Evolutionary conservation across 2,113 vertebrate genomes (phyloP).

Genomic region (Taurulus bubalis): DNA sequence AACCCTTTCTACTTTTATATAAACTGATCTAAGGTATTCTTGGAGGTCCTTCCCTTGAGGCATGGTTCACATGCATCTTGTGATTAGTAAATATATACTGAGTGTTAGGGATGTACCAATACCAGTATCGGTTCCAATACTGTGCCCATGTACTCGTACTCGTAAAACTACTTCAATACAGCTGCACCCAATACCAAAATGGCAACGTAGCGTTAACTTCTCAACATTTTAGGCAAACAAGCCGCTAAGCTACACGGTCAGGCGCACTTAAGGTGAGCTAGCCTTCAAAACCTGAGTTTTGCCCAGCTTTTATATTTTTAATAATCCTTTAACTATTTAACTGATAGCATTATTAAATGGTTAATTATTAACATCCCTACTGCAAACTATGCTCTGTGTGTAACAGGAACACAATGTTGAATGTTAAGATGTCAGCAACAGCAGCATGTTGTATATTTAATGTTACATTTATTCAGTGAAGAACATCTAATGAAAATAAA

Average conservation of each 20-base stretch:
- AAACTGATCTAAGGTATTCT: not conserved
- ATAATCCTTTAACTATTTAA: not conserved
- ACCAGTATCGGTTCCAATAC: no score
- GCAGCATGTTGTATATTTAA: no score
- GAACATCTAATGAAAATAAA: not conserved
- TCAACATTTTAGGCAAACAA: not conserved
- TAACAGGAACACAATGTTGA: not conserved
- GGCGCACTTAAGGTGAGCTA: not conserved
- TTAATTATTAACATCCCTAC: not conserved
- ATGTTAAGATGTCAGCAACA: not conserved
- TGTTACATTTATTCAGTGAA: no score
- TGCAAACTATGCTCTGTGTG: not conserved
- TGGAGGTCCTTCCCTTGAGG: not conserved
- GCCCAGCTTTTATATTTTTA: not conserved
- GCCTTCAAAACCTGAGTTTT: no score
- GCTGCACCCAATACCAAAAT: no score
- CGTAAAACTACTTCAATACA: no score
- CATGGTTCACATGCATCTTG: not conserved
- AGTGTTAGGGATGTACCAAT: no score
- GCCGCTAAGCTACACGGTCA: not conserved
- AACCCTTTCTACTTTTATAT: not conserved
- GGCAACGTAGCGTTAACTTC: not conserved
- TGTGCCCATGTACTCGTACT: no score
- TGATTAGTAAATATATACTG: not conserved
- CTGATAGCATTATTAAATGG: not conserved